Evolutionary conservation across 1,140 invertebrate species (phyloP).

Genomic region (Caenorhabditis tropicalis): DNA sequence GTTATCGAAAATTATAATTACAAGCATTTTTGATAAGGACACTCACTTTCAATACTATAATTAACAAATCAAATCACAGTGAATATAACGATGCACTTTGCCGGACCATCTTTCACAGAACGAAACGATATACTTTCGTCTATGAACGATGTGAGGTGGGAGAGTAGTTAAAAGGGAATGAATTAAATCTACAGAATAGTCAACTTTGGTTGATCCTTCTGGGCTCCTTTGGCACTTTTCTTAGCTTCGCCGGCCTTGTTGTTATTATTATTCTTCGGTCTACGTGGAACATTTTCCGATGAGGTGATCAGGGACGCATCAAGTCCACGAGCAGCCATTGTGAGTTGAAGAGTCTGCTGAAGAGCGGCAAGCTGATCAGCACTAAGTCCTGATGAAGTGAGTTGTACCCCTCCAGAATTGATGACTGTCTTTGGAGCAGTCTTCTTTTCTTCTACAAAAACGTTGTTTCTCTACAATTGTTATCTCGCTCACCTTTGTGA

Average conservation of each 20-base stretch:
- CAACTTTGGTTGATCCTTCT: slow-evolving; percentile 24
- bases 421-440: slow-evolving; percentile 4
- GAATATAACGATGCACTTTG: slow-evolving; percentile 30
- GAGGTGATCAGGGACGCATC: slow-evolving; percentile 3
- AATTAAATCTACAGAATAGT: neutral
- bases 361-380: slow-evolving; percentile 67
- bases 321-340: neutral
- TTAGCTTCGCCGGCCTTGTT: neutral
- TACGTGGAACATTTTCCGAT: slow-evolving; percentile 19
- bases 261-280: slow-evolving; percentile 29
- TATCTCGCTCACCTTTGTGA: slow-evolving; percentile 49
- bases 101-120: neutral
- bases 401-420: slow-evolving; percentile 61
- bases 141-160: neutral
- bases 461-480: neutral
- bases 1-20: slow-evolving; percentile 24
- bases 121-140: neutral
- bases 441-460: slow-evolving; percentile 61
- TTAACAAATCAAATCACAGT: slow-evolving; percentile 38
- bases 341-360: slow-evolving; percentile 57
- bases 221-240: slow-evolving; percentile 12
- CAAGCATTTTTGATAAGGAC: neutral
- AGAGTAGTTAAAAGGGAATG: neutral
- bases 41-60: slow-evolving; percentile 41
- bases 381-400: slow-evolving; percentile 66